Evolutionary conservation across 1,140 invertebrate species (phyloP).

Genomic region (Aphelenchoides fujianensis): DNA sequence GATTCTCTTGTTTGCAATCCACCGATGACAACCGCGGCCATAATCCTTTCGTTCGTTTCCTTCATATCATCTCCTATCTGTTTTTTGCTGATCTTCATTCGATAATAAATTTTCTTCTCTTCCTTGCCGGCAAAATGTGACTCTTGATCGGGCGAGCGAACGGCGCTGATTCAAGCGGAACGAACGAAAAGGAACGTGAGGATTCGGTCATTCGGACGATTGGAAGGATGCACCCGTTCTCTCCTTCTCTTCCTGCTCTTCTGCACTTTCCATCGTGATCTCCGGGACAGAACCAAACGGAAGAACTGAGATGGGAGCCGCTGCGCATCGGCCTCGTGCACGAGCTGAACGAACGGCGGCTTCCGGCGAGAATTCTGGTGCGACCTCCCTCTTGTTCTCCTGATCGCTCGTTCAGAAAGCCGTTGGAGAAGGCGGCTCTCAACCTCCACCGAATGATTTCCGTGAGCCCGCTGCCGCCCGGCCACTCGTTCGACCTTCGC

Average conservation of each 20-base stretch:
- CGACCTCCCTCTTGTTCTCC: too few relatives aligned
- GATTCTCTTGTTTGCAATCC: background rate
- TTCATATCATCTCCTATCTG: background rate
- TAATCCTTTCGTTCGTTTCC: background rate
- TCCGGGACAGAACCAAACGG: background rate
- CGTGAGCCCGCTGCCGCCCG: background rate
- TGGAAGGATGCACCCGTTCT: background rate
- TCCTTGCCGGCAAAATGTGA: too few relatives aligned
- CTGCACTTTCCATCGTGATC: background rate
- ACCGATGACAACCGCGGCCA: background rate
- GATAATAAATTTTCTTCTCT: background rate
- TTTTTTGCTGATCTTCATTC: background rate
- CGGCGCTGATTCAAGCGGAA: background rate
- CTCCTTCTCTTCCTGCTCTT: background rate
- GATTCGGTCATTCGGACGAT: background rate
- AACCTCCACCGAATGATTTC: background rate
- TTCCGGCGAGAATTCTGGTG: too few relatives aligned
- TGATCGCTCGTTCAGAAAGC: background rate
- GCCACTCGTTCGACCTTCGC: background rate
- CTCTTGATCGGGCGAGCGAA: too few relatives aligned
- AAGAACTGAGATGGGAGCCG: slow-evolving; percentile 15
- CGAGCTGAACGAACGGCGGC: background rate
- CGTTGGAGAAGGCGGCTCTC: background rate
- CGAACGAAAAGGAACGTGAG: background rate
- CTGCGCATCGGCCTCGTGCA: background rate